Conservation (phyloP, 2,888 invertebrate genomes). For the Zygaena filipendulae region DNA sequence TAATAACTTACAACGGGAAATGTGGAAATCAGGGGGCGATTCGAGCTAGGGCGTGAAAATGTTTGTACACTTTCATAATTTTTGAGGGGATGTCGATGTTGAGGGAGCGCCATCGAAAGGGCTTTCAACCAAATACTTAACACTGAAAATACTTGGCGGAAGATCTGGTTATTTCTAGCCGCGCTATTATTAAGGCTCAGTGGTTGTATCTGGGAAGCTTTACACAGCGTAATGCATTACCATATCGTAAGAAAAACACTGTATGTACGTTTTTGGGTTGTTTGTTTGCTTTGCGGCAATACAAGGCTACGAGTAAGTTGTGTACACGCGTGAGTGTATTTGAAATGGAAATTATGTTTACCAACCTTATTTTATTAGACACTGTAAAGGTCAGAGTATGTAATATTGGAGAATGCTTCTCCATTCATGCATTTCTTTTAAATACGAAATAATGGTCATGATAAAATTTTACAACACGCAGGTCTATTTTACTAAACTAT, state of each 20-base stretch:
- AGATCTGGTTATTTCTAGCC: slow-evolving; percentile 44
- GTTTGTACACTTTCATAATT: slow-evolving; percentile 69
- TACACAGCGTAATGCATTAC: no score
- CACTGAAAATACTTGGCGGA: slow-evolving; percentile 45
- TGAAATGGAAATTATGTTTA: slow-evolving; percentile 1
- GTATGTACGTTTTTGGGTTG: no score
- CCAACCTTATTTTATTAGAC: slow-evolving; percentile 1
- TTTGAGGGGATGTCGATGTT: slow-evolving; percentile 23
- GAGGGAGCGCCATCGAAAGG: slow-evolving; percentile 21
- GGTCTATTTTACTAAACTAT: no score
- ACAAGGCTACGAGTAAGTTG: no score
- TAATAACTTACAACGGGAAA: slow-evolving; percentile 57
- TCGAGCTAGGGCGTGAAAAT: slow-evolving; percentile 55
- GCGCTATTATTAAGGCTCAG: slow-evolving; percentile 31
- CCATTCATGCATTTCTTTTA: no score
- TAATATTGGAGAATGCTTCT: no score
- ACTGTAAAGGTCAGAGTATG: not conserved
- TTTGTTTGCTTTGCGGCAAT: no score
- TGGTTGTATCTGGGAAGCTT: no score
- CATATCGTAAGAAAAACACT: no score
- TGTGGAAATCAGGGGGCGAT: slow-evolving; percentile 48
- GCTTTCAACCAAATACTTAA: slow-evolving; percentile 56
- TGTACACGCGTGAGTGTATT: not conserved
- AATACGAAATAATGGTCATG: no score
- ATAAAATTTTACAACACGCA: no score